phyloP scores from a whole-genome alignment of 2,113 vertebrate species.

The Leucoraja erinaceus region DNA sequence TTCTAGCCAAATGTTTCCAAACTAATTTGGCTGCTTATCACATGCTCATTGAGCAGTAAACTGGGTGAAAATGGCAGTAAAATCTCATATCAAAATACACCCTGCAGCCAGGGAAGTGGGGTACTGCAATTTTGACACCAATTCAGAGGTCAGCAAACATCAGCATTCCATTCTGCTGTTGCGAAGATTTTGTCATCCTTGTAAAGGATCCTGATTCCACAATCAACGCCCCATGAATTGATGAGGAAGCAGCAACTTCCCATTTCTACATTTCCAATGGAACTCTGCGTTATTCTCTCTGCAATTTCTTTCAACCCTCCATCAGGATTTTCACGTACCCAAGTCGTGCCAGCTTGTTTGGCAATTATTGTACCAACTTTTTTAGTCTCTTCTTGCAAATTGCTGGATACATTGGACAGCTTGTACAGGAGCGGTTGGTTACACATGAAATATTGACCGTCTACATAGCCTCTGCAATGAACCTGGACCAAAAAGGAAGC shows the following conservation, averaged over 20 bases:
- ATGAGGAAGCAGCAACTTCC: slow-evolving; percentile 47
- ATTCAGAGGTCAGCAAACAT: slow-evolving; percentile 35
- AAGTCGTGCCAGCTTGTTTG: slow-evolving; percentile 41
- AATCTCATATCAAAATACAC: not conserved
- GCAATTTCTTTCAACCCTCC: slow-evolving; percentile 35
- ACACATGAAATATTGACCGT: slow-evolving; percentile 36
- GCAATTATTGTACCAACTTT: slow-evolving; percentile 40
- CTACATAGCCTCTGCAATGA: slow-evolving; percentile 43
- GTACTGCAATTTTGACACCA: not conserved
- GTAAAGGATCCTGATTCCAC: slow-evolving; percentile 47
- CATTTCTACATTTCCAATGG: slow-evolving; percentile 37
- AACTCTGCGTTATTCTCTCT: slow-evolving; percentile 30
- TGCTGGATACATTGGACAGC: slow-evolving; percentile 34
- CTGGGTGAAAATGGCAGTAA: not conserved
- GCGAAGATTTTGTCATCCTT: slow-evolving; percentile 43
- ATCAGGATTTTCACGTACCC: slow-evolving; percentile 44
- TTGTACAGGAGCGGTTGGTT: slow-evolving; percentile 40
- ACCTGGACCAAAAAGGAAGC: slow-evolving; percentile 44
- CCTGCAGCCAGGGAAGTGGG: not conserved
- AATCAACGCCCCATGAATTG: slow-evolving; percentile 39
- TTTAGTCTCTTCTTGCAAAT: not conserved
- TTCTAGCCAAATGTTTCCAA: too few relatives aligned
- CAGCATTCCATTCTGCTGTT: slow-evolving; percentile 41
- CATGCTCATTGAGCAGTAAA: too few relatives aligned
- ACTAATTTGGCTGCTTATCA: not conserved